Conservation (phyloP, 2,797 vertebrate genomes). For the Spinus olivaceus region DNA sequence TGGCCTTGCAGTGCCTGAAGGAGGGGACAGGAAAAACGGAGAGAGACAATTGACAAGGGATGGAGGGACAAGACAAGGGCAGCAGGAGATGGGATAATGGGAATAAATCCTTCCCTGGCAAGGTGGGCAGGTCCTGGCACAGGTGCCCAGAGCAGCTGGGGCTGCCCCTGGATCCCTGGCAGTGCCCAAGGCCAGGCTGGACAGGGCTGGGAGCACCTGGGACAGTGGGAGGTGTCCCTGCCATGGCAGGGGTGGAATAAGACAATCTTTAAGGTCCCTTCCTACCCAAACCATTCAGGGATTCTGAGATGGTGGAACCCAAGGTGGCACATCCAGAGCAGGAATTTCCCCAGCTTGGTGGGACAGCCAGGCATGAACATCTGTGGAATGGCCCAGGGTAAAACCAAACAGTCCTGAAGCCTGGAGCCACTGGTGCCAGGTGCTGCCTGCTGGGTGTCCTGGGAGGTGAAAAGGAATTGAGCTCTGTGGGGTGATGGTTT, state of each 20-base stretch:
- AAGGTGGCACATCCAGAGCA: background rate
- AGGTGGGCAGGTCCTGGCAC: background rate
- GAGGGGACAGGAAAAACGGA: background rate
- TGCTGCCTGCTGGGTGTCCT: background rate
- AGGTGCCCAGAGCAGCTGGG: background rate
- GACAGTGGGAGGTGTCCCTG: background rate
- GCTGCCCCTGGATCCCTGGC: background rate
- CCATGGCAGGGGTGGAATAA: no score
- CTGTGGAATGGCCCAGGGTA: background rate
- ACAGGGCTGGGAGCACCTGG: background rate
- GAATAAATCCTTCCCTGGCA: accelerated
- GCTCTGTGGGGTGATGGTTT: background rate
- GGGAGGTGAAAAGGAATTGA: background rate
- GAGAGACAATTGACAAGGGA: background rate
- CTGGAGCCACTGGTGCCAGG: background rate
- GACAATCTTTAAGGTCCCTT: background rate
- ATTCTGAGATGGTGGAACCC: background rate
- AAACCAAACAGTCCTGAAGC: conserved; percentile 15
- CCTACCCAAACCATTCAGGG: background rate
- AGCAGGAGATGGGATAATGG: background rate
- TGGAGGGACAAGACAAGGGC: background rate
- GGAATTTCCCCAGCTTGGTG: background rate
- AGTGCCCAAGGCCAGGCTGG: background rate
- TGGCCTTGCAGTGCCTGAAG: background rate
- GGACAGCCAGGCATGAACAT: background rate